A percentile compares a stretch with the other conserved stretches of the same genome.
Evolutionary conservation across 1,140 invertebrate species (phyloP).

Genomic region (Heliothis subflexa): DNA sequence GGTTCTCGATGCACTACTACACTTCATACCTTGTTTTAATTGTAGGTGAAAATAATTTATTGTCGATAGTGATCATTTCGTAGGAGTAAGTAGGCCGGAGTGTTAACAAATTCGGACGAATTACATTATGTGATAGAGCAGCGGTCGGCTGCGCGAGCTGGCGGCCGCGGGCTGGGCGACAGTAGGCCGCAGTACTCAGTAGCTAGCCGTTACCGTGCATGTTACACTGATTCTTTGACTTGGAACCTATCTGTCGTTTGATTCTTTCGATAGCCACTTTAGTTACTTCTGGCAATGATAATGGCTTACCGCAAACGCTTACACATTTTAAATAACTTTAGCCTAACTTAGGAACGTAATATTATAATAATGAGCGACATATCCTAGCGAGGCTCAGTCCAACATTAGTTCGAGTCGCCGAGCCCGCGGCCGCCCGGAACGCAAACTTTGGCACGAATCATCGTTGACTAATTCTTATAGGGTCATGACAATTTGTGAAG

Average conservation of each 20-base stretch:
- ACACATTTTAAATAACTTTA: slow-evolving; percentile 65
- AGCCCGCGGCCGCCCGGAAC: slow-evolving; percentile 63
- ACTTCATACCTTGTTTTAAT: slow-evolving; percentile 83
- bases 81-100: slow-evolving; percentile 84
- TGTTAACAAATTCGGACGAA: slow-evolving; percentile 83
- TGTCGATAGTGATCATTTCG: slow-evolving; percentile 84
- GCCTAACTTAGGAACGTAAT: slow-evolving; percentile 55
- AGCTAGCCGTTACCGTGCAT: slow-evolving; percentile 62
- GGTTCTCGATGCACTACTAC: slow-evolving; percentile 77
- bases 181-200: not conserved
- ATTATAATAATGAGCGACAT: slow-evolving; percentile 65
- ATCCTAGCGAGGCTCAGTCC: slow-evolving; percentile 69
- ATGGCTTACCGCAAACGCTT: slow-evolving; percentile 69
- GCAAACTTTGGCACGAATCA: slow-evolving; percentile 72
- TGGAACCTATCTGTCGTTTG: slow-evolving; percentile 58
- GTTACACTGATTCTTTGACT: slow-evolving; percentile 59
- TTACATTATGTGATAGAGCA: slow-evolving; percentile 82
- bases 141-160: slow-evolving; percentile 60
- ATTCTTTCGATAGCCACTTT: slow-evolving; percentile 67
- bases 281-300: slow-evolving; percentile 50
- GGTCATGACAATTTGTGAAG: slow-evolving; percentile 85
- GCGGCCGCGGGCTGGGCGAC: slow-evolving; percentile 63
- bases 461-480: slow-evolving; percentile 85
- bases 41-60: slow-evolving; percentile 85
- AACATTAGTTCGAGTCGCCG: slow-evolving; percentile 58